Evolutionary conservation across 2,797 vertebrate species (phyloP).

Genomic region (Pseudomugil tenellus): DNA sequence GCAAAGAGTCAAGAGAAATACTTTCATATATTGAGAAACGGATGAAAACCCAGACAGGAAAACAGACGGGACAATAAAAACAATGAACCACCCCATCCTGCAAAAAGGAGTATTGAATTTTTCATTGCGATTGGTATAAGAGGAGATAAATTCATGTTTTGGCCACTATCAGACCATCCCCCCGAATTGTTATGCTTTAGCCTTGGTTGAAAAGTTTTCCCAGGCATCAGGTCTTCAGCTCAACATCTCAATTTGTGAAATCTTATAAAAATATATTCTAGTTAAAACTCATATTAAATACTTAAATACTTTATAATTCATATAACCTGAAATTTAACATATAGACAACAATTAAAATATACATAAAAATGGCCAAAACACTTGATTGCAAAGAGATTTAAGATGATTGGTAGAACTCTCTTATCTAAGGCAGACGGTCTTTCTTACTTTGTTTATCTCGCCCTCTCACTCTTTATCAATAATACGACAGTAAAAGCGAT

Average conservation of each 20-base stretch:
- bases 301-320: background rate
- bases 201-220: background rate
- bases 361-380: too few species aligned
- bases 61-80: too few species aligned
- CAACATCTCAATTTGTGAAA: background rate
- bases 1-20: slow-evolving; percentile 7
- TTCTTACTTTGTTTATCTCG: background rate
- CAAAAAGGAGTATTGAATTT: too few species aligned
- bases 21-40: slow-evolving; percentile 12
- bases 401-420: background rate
- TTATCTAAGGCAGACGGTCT: background rate
- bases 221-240: background rate
- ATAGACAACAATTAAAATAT: background rate
- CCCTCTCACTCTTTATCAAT: background rate
- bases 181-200: too few species aligned
- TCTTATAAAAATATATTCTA: background rate
- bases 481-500: background rate
- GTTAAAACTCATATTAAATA: background rate
- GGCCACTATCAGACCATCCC: too few species aligned
- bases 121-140: too few species aligned
- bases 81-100: too few species aligned
- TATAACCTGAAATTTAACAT: background rate
- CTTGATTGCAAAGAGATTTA: too few species aligned
- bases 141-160: too few species aligned
- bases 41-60: background rate